These are phyloP conservation scores for Lutraria lutraria DNA, from an alignment of 2,888 invertebrate genomes.

Conservation along the genomic window DNA sequence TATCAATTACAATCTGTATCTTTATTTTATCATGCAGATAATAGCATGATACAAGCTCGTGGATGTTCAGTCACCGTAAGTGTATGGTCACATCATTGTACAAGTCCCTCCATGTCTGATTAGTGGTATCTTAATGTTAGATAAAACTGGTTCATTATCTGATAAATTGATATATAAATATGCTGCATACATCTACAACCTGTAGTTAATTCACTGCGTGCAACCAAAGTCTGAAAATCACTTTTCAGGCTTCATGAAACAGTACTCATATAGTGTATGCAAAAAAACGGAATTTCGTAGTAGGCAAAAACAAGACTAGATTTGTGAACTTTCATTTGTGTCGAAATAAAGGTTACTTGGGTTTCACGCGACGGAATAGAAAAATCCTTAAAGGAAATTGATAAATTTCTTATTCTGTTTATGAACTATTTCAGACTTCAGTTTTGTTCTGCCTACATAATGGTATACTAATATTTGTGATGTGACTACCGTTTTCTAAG, in stretches of 20 bases:
- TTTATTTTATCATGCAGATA: not conserved
- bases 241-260: not conserved
- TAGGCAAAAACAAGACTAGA: not conserved
- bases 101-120: not conserved
- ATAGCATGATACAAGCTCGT: not conserved
- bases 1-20: not conserved
- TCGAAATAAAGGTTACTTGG: not conserved
- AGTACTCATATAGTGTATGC: not conserved
- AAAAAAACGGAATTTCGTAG: not conserved
- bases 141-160: not conserved
- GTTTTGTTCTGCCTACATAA: not conserved
- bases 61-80: not conserved
- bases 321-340: not conserved
- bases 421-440: not conserved
- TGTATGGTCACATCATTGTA: not conserved
- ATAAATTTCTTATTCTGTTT: not conserved
- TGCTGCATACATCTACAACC: not conserved
- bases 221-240: slow-evolving; percentile 18
- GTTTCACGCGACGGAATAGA: not conserved
- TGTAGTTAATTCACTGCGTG: not conserved
- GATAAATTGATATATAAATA: not conserved
- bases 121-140: not conserved
- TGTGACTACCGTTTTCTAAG: not conserved
- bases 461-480: not conserved
- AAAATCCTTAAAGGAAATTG: not conserved